phyloP scores from a whole-genome alignment of 2,113 vertebrate species.

The Hucho hucho region DNA sequence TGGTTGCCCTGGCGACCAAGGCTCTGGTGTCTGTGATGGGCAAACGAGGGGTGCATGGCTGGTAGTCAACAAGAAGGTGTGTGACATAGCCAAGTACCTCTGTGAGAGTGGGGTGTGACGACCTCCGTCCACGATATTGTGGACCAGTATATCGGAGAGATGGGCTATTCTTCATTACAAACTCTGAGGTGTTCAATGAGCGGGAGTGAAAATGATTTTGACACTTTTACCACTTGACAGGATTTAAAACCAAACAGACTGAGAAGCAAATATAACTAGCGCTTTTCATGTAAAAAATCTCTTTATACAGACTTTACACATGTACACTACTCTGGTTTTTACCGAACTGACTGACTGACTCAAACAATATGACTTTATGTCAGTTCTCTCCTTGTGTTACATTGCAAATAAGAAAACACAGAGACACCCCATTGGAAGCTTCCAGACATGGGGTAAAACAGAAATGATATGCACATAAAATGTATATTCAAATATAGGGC shows the following conservation, averaged over 20 bases:
- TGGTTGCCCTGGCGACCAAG: slow-evolving; percentile 49
- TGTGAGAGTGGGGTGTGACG: slow-evolving; percentile 38
- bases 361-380: slow-evolving; percentile 36
- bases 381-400: background rate
- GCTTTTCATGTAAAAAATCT: slow-evolving; percentile 64
- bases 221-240: background rate
- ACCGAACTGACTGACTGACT: slow-evolving; percentile 15
- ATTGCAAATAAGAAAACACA: slow-evolving; percentile 19
- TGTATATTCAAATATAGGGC: background rate
- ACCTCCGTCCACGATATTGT: background rate
- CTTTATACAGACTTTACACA: background rate
- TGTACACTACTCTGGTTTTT: slow-evolving; percentile 13
- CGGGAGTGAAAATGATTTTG: background rate
- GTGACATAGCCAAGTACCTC: slow-evolving; percentile 52
- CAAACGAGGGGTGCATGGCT: slow-evolving; percentile 55
- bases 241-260: slow-evolving; percentile 20
- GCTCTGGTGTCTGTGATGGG: slow-evolving; percentile 60
- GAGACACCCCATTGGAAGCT: slow-evolving; percentile 24
- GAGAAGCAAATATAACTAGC: slow-evolving; percentile 33
- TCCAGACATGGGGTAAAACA: too few relatives aligned
- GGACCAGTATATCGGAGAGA: background rate
- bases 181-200: background rate
- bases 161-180: background rate
- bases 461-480: background rate
- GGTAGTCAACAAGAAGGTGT: slow-evolving; percentile 61